Evolutionary conservation across 2,113 vertebrate species (phyloP), one percentile per base, ranked within the genome.

Genomic region (Tupaia chinensis): DNA sequence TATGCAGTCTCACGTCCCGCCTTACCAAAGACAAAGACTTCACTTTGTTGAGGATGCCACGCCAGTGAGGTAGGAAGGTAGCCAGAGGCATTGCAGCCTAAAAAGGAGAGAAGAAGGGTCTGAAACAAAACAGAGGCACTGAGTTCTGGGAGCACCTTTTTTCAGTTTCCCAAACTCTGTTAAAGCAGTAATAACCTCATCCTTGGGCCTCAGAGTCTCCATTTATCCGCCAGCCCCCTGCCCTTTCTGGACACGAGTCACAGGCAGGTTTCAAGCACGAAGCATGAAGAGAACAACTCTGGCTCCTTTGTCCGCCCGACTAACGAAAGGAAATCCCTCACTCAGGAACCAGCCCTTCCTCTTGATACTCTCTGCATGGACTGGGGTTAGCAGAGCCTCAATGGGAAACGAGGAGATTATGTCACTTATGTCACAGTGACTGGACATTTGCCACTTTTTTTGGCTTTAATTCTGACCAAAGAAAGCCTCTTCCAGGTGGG

Each of bases 41-140:
- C 99, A 78, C 98, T 99, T 95, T 99, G 99, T 95, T 99, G 98
- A 91, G 99, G 99, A 98, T 99, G 99, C 99, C 99, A 99, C 89
- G 98, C 97, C 89, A 99, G 95, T 70, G 99, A 98, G 91, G 99
- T 99, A 97, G 99, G 99, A 83, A 98, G 98, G 97, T 99, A 98
- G 96, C 98, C 95, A 98, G 98, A 97, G 97, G 98, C 79, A 98
- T 98, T 93, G 98, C 98, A 96, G 96, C 99, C 99, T 99, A 97
- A 1, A 9, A 95, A 84, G 25, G 60, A 97, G 3, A 94, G 29
- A 58, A 90, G 1, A 19, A 11, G 70, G 29, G 15, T 60, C 54
- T 54, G 25, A 72, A 83, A 61, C 22, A 66, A 74, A 54, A 86
- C 63, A 44, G 44, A 44, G 44, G 44, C 44, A 44, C 44, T 44